Evolutionary conservation across 2,888 invertebrate species (phyloP), one percentile per base, ranked within the genome.

Genomic region (Anoncus sp.): DNA sequence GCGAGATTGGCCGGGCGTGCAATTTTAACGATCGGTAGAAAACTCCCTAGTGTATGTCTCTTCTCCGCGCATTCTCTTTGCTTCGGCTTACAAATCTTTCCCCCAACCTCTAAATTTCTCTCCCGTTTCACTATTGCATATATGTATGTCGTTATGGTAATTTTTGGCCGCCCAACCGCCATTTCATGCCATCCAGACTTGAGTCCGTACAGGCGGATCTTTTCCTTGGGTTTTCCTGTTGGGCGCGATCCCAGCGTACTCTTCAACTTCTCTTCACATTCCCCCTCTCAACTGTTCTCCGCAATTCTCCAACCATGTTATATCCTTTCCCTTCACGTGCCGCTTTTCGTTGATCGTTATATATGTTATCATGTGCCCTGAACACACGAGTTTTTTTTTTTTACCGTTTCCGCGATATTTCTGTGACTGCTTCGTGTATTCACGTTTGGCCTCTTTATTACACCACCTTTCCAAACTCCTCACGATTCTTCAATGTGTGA

Each of bases 141-240:
- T 86, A 86, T 87, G 85, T 83, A 87, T 87, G 86, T 87, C 85
- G 85, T 87, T 87, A 87, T 87, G 87, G 85, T 87, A 87, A 87
- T 87, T 82, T 66, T 83, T 82, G 81, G 75, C 79, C 80, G 74
- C 67, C 77, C 51, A 62, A 49, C 47, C 51, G 40, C 71, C 76
- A 69, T 78, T 73, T 43, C 59, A 53, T 22, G 67, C 66, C 49
- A 31, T 71, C 62, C 63, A 35, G 53, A 49, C 69, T 75, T 66
- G 57, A 49, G 51, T 49, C 45, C 62, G 47, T 59, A 65, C 43
- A 18, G 62, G 24, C 35, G 65, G 59, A 69, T 72, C 71, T 66
- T 75, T 72, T 67, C 51, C 78, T 51, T 14, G 49, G 45, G 57
- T 72, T 71, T 74, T 45, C 18, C 27, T 49, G 38, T 20, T 27